Conservation (phyloP, 2,888 invertebrate genomes). For the Apotomis turbidana region DNA sequence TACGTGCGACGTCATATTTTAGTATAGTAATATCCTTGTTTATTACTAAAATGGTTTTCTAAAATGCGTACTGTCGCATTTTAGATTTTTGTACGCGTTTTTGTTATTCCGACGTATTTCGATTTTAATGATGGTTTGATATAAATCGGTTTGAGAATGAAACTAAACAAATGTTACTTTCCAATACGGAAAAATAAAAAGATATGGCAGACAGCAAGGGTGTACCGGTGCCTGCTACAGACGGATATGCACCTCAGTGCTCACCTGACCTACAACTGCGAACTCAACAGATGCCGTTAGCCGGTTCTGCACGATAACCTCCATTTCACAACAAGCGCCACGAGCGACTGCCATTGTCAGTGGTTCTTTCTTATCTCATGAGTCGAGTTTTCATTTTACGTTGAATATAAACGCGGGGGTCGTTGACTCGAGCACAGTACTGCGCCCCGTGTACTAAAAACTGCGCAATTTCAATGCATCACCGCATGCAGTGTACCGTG, state of each 20-base stretch:
- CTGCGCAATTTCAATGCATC: constrained; percentile 44
- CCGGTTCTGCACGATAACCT: constrained; percentile 42
- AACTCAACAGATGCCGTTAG: constrained; percentile 55
- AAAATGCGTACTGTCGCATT: too few species aligned
- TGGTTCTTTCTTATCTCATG: constrained; percentile 36
- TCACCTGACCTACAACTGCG: constrained; percentile 52
- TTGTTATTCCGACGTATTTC: not conserved
- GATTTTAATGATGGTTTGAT: too few species aligned
- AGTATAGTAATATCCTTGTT: too few species aligned
- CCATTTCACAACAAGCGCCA: constrained; percentile 37
- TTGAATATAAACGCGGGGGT: constrained; percentile 41
- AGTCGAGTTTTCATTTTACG: constrained; percentile 31
- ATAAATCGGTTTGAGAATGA: too few species aligned
- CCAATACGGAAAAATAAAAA: constrained; percentile 41
- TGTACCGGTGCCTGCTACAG: constrained; percentile 42
- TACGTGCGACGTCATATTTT: too few species aligned
- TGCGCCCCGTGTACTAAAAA: constrained; percentile 45
- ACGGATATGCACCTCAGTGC: constrained; percentile 62
- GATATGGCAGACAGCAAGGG: constrained; percentile 45
- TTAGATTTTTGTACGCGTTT: not conserved
- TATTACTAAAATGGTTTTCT: not conserved
- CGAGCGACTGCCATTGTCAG: constrained; percentile 29
- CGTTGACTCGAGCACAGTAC: constrained; percentile 48
- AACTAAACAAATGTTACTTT: not conserved
- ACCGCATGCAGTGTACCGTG: constrained; percentile 44